These are phyloP conservation scores for Austrofundulus limnaeus DNA, from an alignment of 2,113 vertebrate genomes.

Conservation along the genomic window DNA sequence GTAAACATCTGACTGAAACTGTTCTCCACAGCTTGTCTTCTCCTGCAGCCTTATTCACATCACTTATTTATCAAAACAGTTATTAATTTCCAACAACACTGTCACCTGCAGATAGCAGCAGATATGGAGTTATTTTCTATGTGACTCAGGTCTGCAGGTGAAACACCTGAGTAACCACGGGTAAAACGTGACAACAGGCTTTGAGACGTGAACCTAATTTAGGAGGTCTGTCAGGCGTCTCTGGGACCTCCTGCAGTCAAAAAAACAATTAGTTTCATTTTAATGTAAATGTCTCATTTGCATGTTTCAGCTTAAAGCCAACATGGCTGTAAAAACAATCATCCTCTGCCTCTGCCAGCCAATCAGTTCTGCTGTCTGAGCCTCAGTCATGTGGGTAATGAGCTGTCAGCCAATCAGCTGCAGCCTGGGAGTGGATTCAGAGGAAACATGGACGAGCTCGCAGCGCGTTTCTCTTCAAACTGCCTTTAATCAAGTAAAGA, in stretches of 20 bases:
- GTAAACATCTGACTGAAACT: no score
- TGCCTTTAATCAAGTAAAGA: no score
- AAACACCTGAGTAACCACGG: constrained; percentile 2
- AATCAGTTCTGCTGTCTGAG: constrained; percentile 68
- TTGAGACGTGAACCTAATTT: constrained; percentile 14
- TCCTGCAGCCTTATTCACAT: no score
- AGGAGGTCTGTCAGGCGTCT: background rate
- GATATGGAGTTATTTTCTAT: background rate
- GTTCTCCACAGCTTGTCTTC: no score
- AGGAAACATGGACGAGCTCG: no score
- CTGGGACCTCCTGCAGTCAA: constrained; percentile 27
- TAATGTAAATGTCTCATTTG: constrained; percentile 57
- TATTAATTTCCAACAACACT: background rate
- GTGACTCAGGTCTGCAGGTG: constrained; percentile 9
- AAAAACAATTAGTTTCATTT: no score
- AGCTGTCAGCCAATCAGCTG: constrained; percentile 63
- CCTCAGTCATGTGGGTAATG: constrained; percentile 49
- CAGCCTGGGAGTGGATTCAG: background rate
- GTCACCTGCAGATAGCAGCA: background rate
- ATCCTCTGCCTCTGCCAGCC: constrained; percentile 23
- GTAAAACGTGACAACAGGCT: background rate
- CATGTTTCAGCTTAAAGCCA: constrained; percentile 52
- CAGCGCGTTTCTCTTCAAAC: no score
- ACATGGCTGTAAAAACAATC: constrained; percentile 33
- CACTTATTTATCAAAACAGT: no score